Evolutionary conservation across 2,113 vertebrate species (phyloP).

Genomic region (Chloroceryle aenea): DNA sequence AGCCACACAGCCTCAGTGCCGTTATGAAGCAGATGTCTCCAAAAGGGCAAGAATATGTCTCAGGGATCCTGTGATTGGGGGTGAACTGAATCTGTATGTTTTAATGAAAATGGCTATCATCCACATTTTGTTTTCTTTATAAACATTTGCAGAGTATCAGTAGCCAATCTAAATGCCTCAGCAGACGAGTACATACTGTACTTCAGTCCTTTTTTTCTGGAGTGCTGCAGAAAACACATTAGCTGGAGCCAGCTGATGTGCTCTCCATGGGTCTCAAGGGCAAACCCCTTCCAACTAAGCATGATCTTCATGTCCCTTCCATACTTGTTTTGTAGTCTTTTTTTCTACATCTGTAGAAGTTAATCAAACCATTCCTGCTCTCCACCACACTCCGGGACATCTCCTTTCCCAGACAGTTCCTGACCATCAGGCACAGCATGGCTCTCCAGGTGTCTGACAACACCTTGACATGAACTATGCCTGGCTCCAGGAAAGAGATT

Average conservation of each 20-base stretch:
- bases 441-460: neutral
- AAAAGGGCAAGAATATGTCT: conserved; percentile 66
- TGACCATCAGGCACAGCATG: neutral
- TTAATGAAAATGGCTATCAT: conserved; percentile 82
- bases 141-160: conserved; percentile 80
- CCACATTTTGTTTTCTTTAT: conserved; percentile 83
- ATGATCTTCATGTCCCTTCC: conserved; percentile 42
- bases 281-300: conserved; percentile 67
- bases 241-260: conserved; percentile 78
- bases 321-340: conserved; percentile 9
- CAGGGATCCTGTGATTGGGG: conserved; percentile 72
- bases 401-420: neutral
- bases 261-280: conserved; percentile 71
- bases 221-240: conserved; percentile 75
- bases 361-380: neutral
- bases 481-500: neutral
- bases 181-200: conserved; percentile 76
- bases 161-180: conserved; percentile 85
- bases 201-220: conserved; percentile 65
- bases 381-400: neutral
- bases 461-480: rapidly evolving
- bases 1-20: conserved; percentile 41
- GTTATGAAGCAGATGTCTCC: conserved; percentile 66
- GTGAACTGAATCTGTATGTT: conserved; percentile 71
- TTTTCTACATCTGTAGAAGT: neutral